Base-by-base conservation (phyloP, 2,113 vertebrate species). In the Solea senegalensis region DNA sequence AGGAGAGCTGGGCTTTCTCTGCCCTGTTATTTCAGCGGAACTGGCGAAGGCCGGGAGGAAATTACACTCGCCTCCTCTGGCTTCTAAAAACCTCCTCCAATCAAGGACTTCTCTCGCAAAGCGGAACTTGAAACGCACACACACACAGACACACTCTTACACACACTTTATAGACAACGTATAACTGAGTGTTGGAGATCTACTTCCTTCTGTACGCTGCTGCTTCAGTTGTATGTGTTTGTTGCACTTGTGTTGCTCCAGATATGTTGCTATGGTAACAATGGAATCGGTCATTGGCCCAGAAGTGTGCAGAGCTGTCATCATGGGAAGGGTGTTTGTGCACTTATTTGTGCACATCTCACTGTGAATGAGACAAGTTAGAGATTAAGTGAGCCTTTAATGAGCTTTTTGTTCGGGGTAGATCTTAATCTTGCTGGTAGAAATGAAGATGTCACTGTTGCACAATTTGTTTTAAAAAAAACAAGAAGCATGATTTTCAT, bases 11-110 rank as follows among this genome's bases (percentile, higher is more conserved):
- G 88, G 88, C 92, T 94, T 95, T 92, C 93, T 93, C 90, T 87
- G 69, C 90, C 86, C 88, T 93, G 92, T 94, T 94, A 92, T 94
- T 93, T 92, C 90, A 94, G 91, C 92, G 91, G 93, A 94, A 94
- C 93, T 91, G 85, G 92, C 82, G 89, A 90, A 92, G 93, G 93
- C 91, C 78, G 89, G 90, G 90, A 95, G 94, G 94, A 94, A 93
- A 94, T 94, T 93, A 91, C 92, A 91, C 90, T 94, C 93, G 88
- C 89, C 92, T 92, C 91, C 93, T 93, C 90, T 83, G 87, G 92
- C 92, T 94, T 83, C 84, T 94, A 94, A 94, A 94, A 92, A 91
- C 90, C 91, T 91, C 89, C 81, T 90, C 82, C 86, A 93, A 94
- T 93, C 92, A 92, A 90, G 88, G 86, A 85, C 86, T 91, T 66